These are phyloP conservation scores for Diacarnus erythraeanus DNA, from an alignment of 37 sponge, comb jelly and placozoan species.

Conservation along the genomic window DNA sequence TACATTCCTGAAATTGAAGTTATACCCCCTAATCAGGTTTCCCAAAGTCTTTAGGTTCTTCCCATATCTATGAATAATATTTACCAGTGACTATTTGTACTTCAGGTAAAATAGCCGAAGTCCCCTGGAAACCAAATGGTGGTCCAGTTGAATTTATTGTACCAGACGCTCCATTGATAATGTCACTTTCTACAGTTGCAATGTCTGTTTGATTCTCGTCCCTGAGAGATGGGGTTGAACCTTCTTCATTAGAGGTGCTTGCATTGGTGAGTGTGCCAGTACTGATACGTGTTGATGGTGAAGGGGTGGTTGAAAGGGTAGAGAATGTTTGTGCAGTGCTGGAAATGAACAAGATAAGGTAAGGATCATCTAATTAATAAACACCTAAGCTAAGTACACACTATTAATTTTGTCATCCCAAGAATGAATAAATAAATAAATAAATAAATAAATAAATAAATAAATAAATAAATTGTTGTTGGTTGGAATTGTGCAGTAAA, in stretches of 20 bases:
- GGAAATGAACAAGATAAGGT: too few species aligned
- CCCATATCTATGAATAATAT: too few species aligned
- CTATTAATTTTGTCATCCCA: too few species aligned
- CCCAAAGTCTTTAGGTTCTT: too few species aligned
- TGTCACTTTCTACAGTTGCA: neutral
- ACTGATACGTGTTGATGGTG: neutral
- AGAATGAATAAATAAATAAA: too few species aligned
- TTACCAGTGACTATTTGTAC: slow-evolving; percentile 47
- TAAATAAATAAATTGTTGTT: too few species aligned
- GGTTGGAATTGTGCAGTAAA: too few species aligned
- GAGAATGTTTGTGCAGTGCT: neutral
- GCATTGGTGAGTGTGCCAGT: neutral
- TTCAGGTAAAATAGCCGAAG: slow-evolving; percentile 34
- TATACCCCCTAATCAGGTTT: too few species aligned
- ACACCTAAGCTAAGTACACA: too few species aligned
- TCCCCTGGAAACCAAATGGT: neutral
- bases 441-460: too few species aligned
- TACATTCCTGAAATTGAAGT: too few species aligned
- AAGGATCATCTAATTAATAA: too few species aligned
- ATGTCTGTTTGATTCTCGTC: neutral
- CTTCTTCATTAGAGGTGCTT: neutral
- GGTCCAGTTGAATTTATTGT: neutral
- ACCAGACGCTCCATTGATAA: neutral
- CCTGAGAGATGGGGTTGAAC: neutral
- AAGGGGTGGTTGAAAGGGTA: neutral